Base-by-base conservation (phyloP, 2,888 invertebrate genomes). In the Agrenia bidenticulata region DNA sequence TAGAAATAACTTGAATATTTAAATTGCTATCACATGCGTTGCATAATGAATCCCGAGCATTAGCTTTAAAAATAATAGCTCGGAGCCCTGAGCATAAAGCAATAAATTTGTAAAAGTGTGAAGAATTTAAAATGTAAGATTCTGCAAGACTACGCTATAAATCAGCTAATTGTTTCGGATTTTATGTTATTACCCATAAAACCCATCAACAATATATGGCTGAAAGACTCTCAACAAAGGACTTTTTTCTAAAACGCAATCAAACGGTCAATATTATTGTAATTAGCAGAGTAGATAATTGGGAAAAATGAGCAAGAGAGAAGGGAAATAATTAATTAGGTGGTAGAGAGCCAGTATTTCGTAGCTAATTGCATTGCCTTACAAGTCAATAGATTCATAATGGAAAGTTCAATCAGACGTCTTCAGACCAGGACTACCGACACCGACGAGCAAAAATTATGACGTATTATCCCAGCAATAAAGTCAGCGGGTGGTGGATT, bases 81-180 rank as follows among this genome's bases (percentile, higher is more conserved):
- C 5, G 15, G 5, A 15, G 5, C 45, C 15, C 45, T 15, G 45
- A 15, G 15, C 15, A 45, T 45, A n/a, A 15, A 5, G 15, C 45
- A 19, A 45, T 45, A 45, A 45, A 45, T 45, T 45, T 45, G 45
- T 19, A 45, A 45, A 45, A 45, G 45, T 45, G 45, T 45, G 45
- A 45, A 45, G 45, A 45, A 15, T 45, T 45, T 9, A 45, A 45
- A 19, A 32, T 32, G 5, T 11, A 32, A 32, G 11, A 32, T 4
- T 32, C 32, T 7, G 11, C 5, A 4, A 32, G 32, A 11, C 32
- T 45, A 19, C 45, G n/a, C 9, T 15, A 19, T 45, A 45, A 45
- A 45, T 45, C 45, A 45, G 5, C 4, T 45, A 45, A 45, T 45
- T 45, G 45, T 15, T 19, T 45, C 15, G 9, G n/a, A 17, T 45